Percentiles rank a stretch among this genome's conserved stretches.
Evolutionary conservation across 2,888 invertebrate species (phyloP).

Genomic region (Eilema griseolum): DNA sequence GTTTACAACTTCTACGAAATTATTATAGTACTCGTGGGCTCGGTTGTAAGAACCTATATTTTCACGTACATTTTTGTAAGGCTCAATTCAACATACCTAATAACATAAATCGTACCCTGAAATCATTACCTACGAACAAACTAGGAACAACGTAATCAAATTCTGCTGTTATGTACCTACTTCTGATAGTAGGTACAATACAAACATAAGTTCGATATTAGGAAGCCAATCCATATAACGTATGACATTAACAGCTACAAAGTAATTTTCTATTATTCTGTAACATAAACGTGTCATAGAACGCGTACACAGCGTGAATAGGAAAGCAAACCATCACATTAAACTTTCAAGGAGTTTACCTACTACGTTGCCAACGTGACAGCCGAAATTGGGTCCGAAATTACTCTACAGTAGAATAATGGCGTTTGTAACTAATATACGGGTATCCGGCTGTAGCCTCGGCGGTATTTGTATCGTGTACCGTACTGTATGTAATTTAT

Average conservation of each 20-base stretch:
- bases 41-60: neutral
- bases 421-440: conserved; percentile 61
- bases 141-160: neutral
- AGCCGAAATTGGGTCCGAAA: conserved; percentile 60
- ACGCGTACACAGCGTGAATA: conserved; percentile 39
- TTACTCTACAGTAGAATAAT: conserved; percentile 60
- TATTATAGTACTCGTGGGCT: neutral
- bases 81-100: neutral
- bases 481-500: conserved; percentile 58
- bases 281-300: conserved; percentile 37
- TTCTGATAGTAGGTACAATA: neutral
- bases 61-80: neutral
- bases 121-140: neutral
- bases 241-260: conserved; percentile 19
- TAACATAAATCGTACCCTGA: neutral
- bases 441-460: conserved; percentile 62
- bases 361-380: conserved; percentile 53
- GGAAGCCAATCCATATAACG: conserved; percentile 10
- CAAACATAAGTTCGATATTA: conserved; percentile 1
- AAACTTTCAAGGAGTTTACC: conserved; percentile 60
- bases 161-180: neutral
- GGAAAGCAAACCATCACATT: conserved; percentile 49
- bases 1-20: neutral
- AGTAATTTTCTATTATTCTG: conserved; percentile 41
- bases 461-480: conserved; percentile 58